Evolutionary conservation across 2,113 vertebrate genomes (phyloP).

Genomic region (Oncorhynchus kisutch): DNA sequence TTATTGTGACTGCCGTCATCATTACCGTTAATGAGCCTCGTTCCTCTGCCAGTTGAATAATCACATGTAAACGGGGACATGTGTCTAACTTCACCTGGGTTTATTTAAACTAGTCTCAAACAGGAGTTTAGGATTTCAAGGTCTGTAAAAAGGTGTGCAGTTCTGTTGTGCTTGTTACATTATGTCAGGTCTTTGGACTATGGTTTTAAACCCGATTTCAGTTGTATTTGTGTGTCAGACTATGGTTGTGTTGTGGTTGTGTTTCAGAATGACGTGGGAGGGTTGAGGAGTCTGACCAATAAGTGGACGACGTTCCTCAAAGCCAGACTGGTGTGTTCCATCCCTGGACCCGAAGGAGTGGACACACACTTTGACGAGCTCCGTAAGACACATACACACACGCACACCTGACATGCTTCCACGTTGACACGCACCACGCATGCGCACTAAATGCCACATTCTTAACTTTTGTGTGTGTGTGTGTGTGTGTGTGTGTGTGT

Average conservation of each 20-base stretch:
- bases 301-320: conserved; percentile 99
- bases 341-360: conserved; percentile 90
- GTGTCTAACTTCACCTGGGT: too few relatives aligned
- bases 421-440: neutral
- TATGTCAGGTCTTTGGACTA: conserved; percentile 35
- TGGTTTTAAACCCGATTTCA: neutral
- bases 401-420: neutral
- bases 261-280: conserved; percentile 93
- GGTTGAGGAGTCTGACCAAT: conserved; percentile 94
- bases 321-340: conserved; percentile 89
- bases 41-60: too few relatives aligned
- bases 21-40: too few relatives aligned
- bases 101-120: neutral
- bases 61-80: conserved; percentile 44
- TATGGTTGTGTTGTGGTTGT: conserved; percentile 7
- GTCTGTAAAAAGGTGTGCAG: too few relatives aligned
- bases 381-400: conserved; percentile 78
- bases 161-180: too few relatives aligned
- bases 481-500: too few relatives aligned
- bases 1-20: too few relatives aligned
- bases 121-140: too few relatives aligned
- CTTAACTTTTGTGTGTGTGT: neutral
- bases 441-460: neutral
- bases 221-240: neutral
- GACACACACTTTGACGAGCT: conserved; percentile 96